A percentile compares a stretch with the other conserved stretches of the same genome.
phyloP scores from a whole-genome alignment of 2,888 invertebrate species.

The Spicauda simplicius region DNA sequence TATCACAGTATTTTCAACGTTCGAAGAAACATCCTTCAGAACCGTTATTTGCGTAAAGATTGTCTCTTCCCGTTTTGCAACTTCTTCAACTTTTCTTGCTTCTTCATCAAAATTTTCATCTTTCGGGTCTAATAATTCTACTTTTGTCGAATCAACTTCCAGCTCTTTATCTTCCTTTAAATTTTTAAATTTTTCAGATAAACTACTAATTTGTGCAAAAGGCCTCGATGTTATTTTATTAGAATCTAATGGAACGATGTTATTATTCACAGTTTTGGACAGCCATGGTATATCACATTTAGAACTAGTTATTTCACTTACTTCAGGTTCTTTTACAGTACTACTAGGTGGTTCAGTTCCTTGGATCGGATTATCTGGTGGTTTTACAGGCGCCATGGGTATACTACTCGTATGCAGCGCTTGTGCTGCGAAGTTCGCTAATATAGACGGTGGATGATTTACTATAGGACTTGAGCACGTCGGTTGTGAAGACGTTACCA shows the following conservation, averaged over 20 bases:
- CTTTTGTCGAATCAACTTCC: constrained; percentile 47
- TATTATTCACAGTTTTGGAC: constrained; percentile 79
- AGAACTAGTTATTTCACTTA: constrained; percentile 57
- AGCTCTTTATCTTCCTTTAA: constrained; percentile 52
- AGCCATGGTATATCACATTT: constrained; percentile 81
- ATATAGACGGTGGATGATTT: constrained; percentile 69
- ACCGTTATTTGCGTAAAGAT: constrained; percentile 80
- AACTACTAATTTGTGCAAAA: constrained; percentile 74
- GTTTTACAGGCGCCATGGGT: constrained; percentile 77
- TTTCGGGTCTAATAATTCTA: constrained; percentile 34
- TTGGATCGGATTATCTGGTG: constrained; percentile 78
- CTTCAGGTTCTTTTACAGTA: constrained; percentile 73
- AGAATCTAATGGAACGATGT: constrained; percentile 69
- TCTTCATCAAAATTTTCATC: constrained; percentile 50
- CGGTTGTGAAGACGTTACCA: constrained; percentile 62
- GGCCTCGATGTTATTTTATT: constrained; percentile 70
- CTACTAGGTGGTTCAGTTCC: constrained; percentile 79
- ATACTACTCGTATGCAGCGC: constrained; percentile 74
- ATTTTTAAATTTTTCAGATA: constrained; percentile 66
- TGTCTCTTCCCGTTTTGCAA: constrained; percentile 72
- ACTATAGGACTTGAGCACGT: constrained; percentile 68
- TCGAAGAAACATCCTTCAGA: constrained; percentile 75
- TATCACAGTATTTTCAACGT: constrained; percentile 74
- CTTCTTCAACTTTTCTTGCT: constrained; percentile 67
- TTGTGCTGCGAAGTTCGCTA: constrained; percentile 69